Conservation (phyloP, 2,888 invertebrate genomes). For the Drosophila sordidula region DNA sequence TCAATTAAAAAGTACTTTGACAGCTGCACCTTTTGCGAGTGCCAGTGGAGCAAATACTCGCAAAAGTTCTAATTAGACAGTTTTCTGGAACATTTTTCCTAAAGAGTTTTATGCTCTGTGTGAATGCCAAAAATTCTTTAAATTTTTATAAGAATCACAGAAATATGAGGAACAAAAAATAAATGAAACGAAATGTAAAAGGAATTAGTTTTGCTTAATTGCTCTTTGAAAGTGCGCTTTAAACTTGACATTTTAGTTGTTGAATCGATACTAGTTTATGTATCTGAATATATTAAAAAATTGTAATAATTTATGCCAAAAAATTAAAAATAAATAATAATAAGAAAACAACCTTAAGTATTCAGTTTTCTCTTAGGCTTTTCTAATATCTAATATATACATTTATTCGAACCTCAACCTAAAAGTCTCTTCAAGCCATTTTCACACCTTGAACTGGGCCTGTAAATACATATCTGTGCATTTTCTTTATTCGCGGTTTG, state of each 20-base stretch:
- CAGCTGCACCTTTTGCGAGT: constrained; percentile 42
- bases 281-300: too few species aligned
- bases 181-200: neutral
- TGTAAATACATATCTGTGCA: constrained; percentile 4
- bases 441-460: constrained; percentile 1
- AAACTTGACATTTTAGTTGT: too few species aligned
- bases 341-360: too few species aligned
- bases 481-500: neutral
- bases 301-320: too few species aligned
- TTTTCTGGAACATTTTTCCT: constrained; percentile 20
- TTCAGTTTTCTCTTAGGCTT: too few species aligned
- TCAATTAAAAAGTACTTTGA: constrained; percentile 55
- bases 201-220: neutral
- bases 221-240: too few species aligned
- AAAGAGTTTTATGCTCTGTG: constrained; percentile 5
- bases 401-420: neutral
- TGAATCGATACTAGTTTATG: too few species aligned
- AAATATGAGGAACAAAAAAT: neutral
- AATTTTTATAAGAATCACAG: neutral
- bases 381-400: too few species aligned
- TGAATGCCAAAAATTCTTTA: constrained; percentile 2
- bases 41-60: constrained; percentile 14
- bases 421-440: neutral
- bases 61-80: constrained; percentile 47
- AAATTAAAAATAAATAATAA: too few species aligned